Conservation (phyloP, 2,888 invertebrate species). For the Schizotus pectinicornis region DNA sequence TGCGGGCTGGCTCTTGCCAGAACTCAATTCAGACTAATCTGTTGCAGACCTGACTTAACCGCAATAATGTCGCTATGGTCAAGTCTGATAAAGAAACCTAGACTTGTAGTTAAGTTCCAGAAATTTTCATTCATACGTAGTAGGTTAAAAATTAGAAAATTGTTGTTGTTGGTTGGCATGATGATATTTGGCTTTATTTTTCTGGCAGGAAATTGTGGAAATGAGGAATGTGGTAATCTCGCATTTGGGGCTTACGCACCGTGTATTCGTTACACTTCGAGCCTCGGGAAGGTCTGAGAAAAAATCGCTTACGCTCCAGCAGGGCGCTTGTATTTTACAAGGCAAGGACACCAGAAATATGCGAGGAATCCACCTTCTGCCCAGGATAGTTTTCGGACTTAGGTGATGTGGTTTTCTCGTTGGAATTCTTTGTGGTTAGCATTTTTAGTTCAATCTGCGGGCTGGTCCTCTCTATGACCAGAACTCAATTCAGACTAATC, state of each 20-base stretch:
- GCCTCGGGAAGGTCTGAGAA: conserved; percentile 85
- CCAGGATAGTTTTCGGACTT: conserved; percentile 62
- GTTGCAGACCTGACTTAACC: conserved; percentile 63
- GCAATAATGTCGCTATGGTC: conserved; percentile 44
- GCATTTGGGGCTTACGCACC: conserved; percentile 73
- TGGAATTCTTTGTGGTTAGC: conserved; percentile 77
- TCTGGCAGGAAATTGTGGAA: conserved; percentile 38
- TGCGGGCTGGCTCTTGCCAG: conserved; percentile 68
- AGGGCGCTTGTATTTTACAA: conserved; percentile 70
- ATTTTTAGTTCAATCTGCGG: conserved; percentile 78
- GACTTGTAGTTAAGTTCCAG: neutral
- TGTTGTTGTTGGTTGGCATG: conserved; percentile 12
- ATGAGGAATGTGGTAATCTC: conserved; percentile 72
- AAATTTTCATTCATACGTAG: too few relatives aligned
- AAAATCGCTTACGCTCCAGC: conserved; percentile 72
- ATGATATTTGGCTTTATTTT: conserved; percentile 9
- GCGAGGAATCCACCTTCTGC: conserved; percentile 58
- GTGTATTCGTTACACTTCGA: conserved; percentile 66
- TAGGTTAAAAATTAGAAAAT: too few relatives aligned
- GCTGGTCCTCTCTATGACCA: conserved; percentile 65
- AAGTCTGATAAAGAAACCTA: conserved; percentile 15
- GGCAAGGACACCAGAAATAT: conserved; percentile 79
- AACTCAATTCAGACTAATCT: conserved; percentile 91
- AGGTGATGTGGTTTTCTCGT: conserved; percentile 57
- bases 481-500: conserved; percentile 90